Evolutionary conservation across 2,113 vertebrate species (phyloP).

Genomic region (Amazona guildingii): DNA sequence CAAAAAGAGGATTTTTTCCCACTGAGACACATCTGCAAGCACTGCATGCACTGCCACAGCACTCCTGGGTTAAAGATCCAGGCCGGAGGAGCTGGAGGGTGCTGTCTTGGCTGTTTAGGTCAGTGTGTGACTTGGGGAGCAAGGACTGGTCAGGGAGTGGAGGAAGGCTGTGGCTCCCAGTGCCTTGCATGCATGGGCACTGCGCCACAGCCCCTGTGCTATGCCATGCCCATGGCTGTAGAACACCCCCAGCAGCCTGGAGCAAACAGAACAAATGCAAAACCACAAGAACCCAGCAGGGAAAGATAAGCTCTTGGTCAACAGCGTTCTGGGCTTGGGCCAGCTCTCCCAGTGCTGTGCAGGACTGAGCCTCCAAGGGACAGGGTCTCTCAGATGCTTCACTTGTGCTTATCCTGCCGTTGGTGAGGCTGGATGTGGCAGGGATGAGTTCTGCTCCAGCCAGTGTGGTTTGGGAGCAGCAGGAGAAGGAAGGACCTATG

Average conservation of each 20-base stretch:
- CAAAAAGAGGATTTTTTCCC: neutral
- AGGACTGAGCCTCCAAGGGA: neutral
- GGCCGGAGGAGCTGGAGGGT: neutral
- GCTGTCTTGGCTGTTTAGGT: accelerated
- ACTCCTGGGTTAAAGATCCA: neutral
- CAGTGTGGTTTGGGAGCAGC: neutral
- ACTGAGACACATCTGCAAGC: neutral
- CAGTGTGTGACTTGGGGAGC: neutral
- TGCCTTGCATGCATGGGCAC: accelerated
- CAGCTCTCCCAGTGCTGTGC: neutral
- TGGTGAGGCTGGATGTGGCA: neutral
- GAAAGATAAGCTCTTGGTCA: slow-evolving; percentile 1
- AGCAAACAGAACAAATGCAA: neutral
- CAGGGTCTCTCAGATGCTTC: neutral
- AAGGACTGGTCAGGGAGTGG: neutral
- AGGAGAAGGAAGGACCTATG: neutral
- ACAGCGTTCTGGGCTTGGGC: neutral
- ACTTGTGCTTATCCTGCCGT: accelerated
- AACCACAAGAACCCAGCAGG: neutral
- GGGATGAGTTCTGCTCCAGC: neutral
- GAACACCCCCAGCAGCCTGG: neutral
- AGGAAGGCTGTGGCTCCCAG: neutral
- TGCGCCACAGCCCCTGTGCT: neutral
- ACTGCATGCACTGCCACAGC: neutral
- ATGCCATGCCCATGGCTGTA: neutral